Conservation (phyloP, 2,113 vertebrate genomes). For the Crotalus horridus region DNA sequence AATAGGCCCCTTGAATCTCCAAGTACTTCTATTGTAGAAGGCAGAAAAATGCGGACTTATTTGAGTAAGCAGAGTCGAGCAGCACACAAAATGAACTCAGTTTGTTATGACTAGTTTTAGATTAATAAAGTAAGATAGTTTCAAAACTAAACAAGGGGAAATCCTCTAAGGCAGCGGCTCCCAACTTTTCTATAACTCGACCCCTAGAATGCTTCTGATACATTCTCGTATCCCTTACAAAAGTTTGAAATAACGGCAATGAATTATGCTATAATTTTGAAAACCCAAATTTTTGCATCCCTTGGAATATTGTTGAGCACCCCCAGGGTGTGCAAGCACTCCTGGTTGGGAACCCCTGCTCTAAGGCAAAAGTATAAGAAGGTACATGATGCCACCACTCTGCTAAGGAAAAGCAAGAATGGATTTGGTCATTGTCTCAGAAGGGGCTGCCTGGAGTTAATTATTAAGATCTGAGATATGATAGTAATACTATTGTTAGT, state of each 20-base stretch:
- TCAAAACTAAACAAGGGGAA: neutral
- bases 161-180: neutral
- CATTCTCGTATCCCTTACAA: too few relatives aligned
- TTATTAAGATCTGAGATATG: neutral
- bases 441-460: neutral
- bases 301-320: too few relatives aligned
- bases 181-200: too few relatives aligned
- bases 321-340: too few relatives aligned
- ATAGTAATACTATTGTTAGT: neutral
- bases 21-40: neutral
- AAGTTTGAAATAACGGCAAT: too few relatives aligned
- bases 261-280: too few relatives aligned
- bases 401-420: neutral
- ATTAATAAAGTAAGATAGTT: neutral
- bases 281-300: too few relatives aligned
- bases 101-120: neutral
- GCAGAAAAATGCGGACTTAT: neutral
- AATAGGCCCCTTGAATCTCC: neutral
- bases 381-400: neutral
- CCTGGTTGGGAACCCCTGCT: too few relatives aligned
- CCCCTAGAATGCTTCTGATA: too few relatives aligned
- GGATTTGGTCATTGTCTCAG: neutral
- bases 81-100: neutral
- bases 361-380: neutral
- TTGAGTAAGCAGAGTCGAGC: neutral